Evolutionary conservation across 2,113 vertebrate species (phyloP).

Genomic region (Puffinus mauretanicus): DNA sequence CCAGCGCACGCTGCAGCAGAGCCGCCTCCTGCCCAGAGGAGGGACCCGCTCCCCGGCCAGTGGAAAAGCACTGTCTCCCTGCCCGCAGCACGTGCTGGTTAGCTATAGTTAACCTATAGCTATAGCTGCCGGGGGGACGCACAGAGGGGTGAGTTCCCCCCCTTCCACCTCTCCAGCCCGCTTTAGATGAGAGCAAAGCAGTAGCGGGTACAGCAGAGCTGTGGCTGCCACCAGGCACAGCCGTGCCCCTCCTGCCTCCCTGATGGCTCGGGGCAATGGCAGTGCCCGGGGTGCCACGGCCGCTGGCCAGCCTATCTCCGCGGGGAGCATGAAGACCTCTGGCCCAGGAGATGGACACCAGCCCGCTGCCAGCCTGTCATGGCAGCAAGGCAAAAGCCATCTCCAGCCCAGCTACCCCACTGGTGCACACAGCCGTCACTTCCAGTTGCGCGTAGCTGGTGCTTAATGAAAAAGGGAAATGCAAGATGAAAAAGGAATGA

Average conservation of each 20-base stretch:
- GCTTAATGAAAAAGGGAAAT: neutral
- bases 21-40: neutral
- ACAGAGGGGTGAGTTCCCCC: neutral
- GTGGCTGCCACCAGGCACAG: neutral
- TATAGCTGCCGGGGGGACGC: rapidly evolving
- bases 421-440: rapidly evolving
- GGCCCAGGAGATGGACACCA: neutral
- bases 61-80: neutral
- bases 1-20: neutral
- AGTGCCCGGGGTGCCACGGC: rapidly evolving
- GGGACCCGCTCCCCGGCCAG: rapidly evolving
- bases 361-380: neutral
- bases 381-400: neutral
- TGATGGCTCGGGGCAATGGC: rapidly evolving
- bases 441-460: rapidly evolving
- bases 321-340: neutral
- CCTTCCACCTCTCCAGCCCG: neutral
- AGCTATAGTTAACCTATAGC: neutral
- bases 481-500: neutral
- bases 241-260: neutral
- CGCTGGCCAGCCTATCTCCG: neutral
- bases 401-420: neutral
- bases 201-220: neutral
- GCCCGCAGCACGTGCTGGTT: rapidly evolving
- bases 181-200: neutral